A percentile compares a stretch with the other conserved stretches of the same genome.
Conservation (phyloP, 2,888 invertebrate species). For the Melipona beecheii region DNA sequence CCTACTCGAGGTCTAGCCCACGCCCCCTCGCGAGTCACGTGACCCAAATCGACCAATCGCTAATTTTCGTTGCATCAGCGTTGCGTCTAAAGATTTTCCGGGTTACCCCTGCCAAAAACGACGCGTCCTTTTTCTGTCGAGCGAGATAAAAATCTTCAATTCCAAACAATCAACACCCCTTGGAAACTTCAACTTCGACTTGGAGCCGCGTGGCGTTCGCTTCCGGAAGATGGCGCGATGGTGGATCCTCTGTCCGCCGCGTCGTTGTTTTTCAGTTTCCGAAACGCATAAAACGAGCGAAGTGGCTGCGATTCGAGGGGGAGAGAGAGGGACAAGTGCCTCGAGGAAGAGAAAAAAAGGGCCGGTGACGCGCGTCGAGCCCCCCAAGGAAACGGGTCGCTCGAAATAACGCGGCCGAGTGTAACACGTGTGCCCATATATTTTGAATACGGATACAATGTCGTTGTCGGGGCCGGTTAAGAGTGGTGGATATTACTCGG, state of each 20-base stretch:
- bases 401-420: slow-evolving; percentile 67
- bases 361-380: slow-evolving; percentile 59
- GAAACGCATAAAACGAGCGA: slow-evolving; percentile 75
- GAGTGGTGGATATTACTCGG: slow-evolving; percentile 60
- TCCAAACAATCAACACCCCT: background rate
- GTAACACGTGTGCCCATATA: slow-evolving; percentile 67
- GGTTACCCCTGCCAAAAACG: too few relatives aligned
- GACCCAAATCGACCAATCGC: too few relatives aligned
- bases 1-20: too few relatives aligned
- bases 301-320: slow-evolving; percentile 45
- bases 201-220: slow-evolving; percentile 40
- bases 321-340: slow-evolving; percentile 44
- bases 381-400: slow-evolving; percentile 58
- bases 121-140: background rate
- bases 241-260: slow-evolving; percentile 45
- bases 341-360: slow-evolving; percentile 36
- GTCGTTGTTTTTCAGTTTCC: slow-evolving; percentile 77
- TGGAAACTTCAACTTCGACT: slow-evolving; percentile 69
- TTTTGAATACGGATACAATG: slow-evolving; percentile 69
- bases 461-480: slow-evolving; percentile 38
- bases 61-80: too few relatives aligned
- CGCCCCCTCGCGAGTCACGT: too few relatives aligned
- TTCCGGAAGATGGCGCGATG: slow-evolving; percentile 64
- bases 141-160: background rate
- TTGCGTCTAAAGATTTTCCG: too few relatives aligned